Conservation (phyloP, 2,113 vertebrate genomes). For the Indicator maculatus region DNA sequence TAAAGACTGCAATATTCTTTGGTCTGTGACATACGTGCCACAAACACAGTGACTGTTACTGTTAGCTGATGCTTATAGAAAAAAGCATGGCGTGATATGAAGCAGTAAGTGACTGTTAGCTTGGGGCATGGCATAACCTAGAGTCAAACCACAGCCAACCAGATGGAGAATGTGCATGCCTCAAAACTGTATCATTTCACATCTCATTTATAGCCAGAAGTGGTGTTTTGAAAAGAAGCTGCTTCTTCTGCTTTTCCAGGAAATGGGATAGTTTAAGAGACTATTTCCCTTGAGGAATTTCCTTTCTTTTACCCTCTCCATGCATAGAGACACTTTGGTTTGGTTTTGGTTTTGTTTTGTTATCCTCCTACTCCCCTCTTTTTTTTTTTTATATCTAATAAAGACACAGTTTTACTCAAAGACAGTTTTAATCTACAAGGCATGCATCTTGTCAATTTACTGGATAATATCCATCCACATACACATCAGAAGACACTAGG, state of each 20-base stretch:
- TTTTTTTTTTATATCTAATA: not conserved
- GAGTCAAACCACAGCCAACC: conserved; percentile 47
- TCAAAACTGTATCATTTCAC: not conserved
- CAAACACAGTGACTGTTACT: not conserved
- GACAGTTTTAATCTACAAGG: not conserved
- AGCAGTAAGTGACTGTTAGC: conserved; percentile 27
- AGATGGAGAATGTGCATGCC: conserved; percentile 20
- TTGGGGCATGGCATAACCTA: conserved; percentile 44
- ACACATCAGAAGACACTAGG: conserved; percentile 72
- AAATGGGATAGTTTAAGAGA: not conserved
- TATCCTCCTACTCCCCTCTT: rapidly evolving
- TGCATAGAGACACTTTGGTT: not conserved
- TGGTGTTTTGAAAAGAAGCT: conserved; percentile 10
- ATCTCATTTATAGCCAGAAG: not conserved
- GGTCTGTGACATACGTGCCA: conserved; percentile 9
- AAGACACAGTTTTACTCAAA: not conserved
- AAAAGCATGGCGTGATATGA: not conserved
- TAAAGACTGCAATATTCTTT: not conserved
- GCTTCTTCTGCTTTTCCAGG: not conserved
- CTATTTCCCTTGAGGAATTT: not conserved
- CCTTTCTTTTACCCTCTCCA: rapidly evolving
- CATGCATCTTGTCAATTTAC: conserved; percentile 68
- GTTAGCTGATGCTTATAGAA: not conserved
- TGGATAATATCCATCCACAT: conserved; percentile 58
- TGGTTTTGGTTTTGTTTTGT: not conserved